Evolutionary conservation across 2,888 invertebrate species (phyloP).

Genomic region (Diogma glabrata): DNA sequence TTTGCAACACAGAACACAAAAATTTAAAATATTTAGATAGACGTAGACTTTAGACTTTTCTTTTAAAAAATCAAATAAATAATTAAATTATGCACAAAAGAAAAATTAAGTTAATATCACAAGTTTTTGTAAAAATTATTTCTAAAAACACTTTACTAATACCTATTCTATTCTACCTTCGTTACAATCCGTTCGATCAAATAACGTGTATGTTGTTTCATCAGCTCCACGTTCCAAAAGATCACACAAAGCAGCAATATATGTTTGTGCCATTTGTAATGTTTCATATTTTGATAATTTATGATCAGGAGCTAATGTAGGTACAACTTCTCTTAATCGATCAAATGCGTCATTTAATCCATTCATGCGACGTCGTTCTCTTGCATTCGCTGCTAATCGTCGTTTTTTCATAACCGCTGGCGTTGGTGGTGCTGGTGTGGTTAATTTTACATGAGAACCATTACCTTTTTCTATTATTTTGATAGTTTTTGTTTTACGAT

Average conservation of each 20-base stretch:
- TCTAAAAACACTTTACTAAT: too few species aligned
- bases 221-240: slow-evolving; percentile 37
- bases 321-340: slow-evolving; percentile 56
- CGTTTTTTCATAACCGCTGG: slow-evolving; percentile 47
- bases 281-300: slow-evolving; percentile 68
- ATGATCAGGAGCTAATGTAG: slow-evolving; percentile 55
- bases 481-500: background rate
- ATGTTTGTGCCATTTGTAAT: slow-evolving; percentile 67
- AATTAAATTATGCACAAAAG: too few species aligned
- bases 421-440: slow-evolving; percentile 34
- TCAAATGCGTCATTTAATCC: slow-evolving; percentile 68
- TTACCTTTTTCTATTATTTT: too few species aligned
- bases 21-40: too few species aligned
- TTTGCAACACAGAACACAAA: too few species aligned
- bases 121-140: too few species aligned
- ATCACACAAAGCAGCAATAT: slow-evolving; percentile 57
- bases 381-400: slow-evolving; percentile 59
- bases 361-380: slow-evolving; percentile 63
- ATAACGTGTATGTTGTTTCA: slow-evolving; percentile 7
- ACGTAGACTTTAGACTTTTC: too few species aligned
- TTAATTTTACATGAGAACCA: background rate
- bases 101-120: too few species aligned
- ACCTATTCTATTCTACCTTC: too few species aligned
- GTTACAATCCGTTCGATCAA: too few species aligned
- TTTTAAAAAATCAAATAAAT: too few species aligned